Base-by-base conservation (phyloP, 2,888 invertebrate species). In the Oscheius myriophilus region DNA sequence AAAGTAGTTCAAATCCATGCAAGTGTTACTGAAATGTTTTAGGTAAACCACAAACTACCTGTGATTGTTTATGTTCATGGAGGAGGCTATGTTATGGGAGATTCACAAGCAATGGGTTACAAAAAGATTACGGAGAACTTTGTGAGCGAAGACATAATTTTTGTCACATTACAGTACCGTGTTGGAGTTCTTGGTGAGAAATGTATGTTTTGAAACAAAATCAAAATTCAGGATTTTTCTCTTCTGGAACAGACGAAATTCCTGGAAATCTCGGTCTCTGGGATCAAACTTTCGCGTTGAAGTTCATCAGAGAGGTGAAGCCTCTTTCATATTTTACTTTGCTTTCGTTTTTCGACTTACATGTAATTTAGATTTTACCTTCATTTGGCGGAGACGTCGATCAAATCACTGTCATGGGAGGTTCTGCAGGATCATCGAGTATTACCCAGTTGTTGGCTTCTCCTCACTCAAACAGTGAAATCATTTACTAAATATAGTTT, bases 221-320 rank as follows among this genome's bases (percentile, higher is more conserved):
- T 14, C 18, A 41, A 3, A 6, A 9, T 64, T 55, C 18, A 74
- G 74, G 80, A 1, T 80, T 80, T 71, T 77, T 80, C 63, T 71
- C 80, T 7, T 73, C 72, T 1, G 80, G 78, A 16, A 75, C 76
- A 25, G 53, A 62, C 0, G 70, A 70, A 16, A 69, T 75, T 12
- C 71, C 78, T 14, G 80, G 80, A 53, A 80, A 80, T 52, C 71
- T 78, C 65, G 80, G 80, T 18, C 65, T 78, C 2, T 80, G 78
- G 78, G 80, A 80, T 73, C 72, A 73, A 55, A 76, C 80, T 0
- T 46, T 75, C 43, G 78, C 80, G 2, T 66, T 80, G 25, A 59
- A 74, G n/a, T 80, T 80, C 71, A 63, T 78, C 9, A 75, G 77
- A 18, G 77, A 78, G 55, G 75, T 71, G 53, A 33, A 21, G 53